Evolutionary conservation across 2,888 invertebrate genomes (phyloP).

Genomic region (Lysandra bellargus): DNA sequence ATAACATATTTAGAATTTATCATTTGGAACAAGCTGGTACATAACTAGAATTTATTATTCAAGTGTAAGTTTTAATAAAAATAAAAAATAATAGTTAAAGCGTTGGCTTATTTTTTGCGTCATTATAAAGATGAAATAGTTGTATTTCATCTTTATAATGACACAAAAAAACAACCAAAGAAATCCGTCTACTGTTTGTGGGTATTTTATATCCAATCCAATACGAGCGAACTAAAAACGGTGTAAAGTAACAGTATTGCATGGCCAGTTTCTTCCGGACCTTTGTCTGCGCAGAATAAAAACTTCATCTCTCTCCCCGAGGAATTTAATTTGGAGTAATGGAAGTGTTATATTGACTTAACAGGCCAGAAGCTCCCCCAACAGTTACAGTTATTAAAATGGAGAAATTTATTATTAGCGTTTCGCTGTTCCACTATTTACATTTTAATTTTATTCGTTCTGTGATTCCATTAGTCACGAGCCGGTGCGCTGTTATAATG

Average conservation of each 20-base stretch:
- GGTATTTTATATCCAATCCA: slow-evolving; percentile 21
- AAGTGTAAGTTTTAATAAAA: not conserved
- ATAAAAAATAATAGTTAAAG: not conserved
- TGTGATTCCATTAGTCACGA: slow-evolving; percentile 78
- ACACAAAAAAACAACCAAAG: not conserved
- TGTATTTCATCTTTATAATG: not conserved
- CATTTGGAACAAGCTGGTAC: no score
- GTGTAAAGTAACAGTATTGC: slow-evolving; percentile 44
- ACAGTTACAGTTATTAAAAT: slow-evolving; percentile 80
- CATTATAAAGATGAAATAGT: no score
- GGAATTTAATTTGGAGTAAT: slow-evolving; percentile 81
- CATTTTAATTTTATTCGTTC: slow-evolving; percentile 80
- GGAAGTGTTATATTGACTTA: slow-evolving; percentile 82
- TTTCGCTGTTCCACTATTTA: slow-evolving; percentile 76
- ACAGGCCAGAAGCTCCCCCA: slow-evolving; percentile 78
- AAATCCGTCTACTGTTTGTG: not conserved
- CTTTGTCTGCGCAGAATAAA: slow-evolving; percentile 73
- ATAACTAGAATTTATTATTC: no score
- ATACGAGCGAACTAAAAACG: slow-evolving; percentile 31
- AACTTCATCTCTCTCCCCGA: slow-evolving; percentile 78
- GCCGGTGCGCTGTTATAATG: slow-evolving; percentile 70
- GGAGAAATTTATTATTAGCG: slow-evolving; percentile 81
- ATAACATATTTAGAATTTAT: no score
- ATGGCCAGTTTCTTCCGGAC: slow-evolving; percentile 60
- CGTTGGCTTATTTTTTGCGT: no score